Conservation (phyloP, 2,113 vertebrate species). For the Carlito syrichta region DNA sequence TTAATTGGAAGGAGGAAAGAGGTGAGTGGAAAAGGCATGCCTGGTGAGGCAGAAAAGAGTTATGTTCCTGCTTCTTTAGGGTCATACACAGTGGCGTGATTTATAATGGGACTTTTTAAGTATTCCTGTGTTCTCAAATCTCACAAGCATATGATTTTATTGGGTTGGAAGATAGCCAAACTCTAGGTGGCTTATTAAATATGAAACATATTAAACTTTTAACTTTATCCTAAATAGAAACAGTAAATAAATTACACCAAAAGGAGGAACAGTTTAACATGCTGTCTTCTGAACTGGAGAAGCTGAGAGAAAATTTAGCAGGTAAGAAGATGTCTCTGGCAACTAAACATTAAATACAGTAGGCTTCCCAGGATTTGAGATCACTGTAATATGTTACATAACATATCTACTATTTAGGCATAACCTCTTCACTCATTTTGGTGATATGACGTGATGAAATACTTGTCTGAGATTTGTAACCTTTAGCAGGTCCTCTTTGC, state of each 20-base stretch:
- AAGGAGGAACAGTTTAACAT: slow-evolving; percentile 90
- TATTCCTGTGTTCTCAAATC: neutral
- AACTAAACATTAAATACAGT: neutral
- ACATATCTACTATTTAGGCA: neutral
- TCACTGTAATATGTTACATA: neutral
- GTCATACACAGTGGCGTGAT: neutral
- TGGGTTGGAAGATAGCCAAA: neutral
- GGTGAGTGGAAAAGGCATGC: neutral
- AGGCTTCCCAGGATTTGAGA: neutral
- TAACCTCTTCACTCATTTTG: neutral
- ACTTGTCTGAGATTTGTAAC: neutral
- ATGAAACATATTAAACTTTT: slow-evolving; percentile 57
- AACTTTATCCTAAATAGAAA: slow-evolving; percentile 84
- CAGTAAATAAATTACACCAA: slow-evolving; percentile 85
- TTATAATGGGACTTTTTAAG: neutral
- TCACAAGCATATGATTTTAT: neutral
- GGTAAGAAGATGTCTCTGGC: slow-evolving; percentile 73
- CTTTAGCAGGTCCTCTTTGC: neutral
- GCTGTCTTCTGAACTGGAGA: slow-evolving; percentile 86
- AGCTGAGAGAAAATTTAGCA: slow-evolving; percentile 82
- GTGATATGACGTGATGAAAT: neutral
- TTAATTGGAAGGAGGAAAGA: neutral
- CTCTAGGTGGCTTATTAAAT: neutral
- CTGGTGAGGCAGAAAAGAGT: neutral
- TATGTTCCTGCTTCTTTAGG: rapidly evolving